A percentile compares a stretch with the other conserved stretches of the same genome.
These are phyloP conservation scores for Solenodon paradoxus DNA, from an alignment of 2,113 vertebrate genomes.

Conservation along the genomic window DNA sequence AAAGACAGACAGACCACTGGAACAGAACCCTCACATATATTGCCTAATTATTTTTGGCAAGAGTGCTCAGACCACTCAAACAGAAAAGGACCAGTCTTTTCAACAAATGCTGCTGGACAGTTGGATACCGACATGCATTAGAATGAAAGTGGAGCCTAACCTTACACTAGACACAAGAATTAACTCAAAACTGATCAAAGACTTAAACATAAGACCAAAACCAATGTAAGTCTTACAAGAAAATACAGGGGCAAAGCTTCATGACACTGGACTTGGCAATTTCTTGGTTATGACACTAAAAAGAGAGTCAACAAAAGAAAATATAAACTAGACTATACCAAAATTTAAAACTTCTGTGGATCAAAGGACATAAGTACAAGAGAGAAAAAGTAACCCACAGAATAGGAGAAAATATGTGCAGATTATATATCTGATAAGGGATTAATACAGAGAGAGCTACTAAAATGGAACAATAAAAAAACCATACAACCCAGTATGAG, in stretches of 20 bases:
- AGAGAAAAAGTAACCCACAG: not conserved
- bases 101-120: not conserved
- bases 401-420: not conserved
- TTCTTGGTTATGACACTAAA: not conserved
- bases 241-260: not conserved
- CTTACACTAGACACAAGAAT: not conserved
- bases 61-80: not conserved
- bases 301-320: not conserved
- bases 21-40: not conserved
- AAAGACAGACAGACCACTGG: not conserved
- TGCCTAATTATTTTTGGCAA: not conserved
- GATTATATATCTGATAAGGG: not conserved
- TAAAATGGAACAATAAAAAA: not conserved
- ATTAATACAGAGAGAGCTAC: not conserved
- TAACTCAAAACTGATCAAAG: slow-evolving; percentile 2
- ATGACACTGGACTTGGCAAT: not conserved
- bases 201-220: not conserved
- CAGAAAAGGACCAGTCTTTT: not conserved
- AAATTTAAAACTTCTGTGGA: not conserved
- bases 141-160: not conserved
- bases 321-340: not conserved
- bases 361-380: not conserved
- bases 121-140: not conserved
- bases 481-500: not conserved
- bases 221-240: not conserved